Evolutionary conservation across 2,113 vertebrate species (phyloP).

Genomic region (Centropristis striata): DNA sequence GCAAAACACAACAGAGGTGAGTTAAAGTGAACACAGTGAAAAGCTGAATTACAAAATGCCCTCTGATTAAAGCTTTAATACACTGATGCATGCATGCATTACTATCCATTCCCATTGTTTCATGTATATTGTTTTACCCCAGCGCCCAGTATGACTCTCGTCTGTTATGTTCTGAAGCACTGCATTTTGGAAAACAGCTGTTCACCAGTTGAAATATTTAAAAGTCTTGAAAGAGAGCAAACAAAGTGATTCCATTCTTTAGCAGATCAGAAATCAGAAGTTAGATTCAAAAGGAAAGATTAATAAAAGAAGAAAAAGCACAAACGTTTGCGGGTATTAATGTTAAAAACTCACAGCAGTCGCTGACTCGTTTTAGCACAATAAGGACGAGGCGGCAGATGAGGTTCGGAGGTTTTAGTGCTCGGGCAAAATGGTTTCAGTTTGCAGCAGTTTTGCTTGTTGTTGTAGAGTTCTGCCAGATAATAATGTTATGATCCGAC

Average conservation of each 20-base stretch:
- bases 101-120: too few species aligned
- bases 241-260: background rate
- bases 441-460: background rate
- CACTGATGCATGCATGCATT: too few species aligned
- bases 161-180: too few species aligned
- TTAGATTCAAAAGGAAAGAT: background rate
- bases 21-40: background rate
- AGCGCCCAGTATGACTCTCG: too few species aligned
- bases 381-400: background rate
- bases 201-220: background rate
- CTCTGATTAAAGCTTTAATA: background rate
- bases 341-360: background rate
- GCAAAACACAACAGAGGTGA: slow-evolving; percentile 2
- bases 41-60: slow-evolving; percentile 9
- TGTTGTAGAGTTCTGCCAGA: too few species aligned
- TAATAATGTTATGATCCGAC: too few species aligned
- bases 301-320: background rate
- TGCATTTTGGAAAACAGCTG: slow-evolving; percentile 1
- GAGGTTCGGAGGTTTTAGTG: background rate
- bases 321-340: background rate
- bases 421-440: background rate
- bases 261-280: background rate
- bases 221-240: background rate
- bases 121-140: too few species aligned
- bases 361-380: background rate